Conservation (phyloP, 2,888 invertebrate species). For the Galerucella nymphaeae region DNA sequence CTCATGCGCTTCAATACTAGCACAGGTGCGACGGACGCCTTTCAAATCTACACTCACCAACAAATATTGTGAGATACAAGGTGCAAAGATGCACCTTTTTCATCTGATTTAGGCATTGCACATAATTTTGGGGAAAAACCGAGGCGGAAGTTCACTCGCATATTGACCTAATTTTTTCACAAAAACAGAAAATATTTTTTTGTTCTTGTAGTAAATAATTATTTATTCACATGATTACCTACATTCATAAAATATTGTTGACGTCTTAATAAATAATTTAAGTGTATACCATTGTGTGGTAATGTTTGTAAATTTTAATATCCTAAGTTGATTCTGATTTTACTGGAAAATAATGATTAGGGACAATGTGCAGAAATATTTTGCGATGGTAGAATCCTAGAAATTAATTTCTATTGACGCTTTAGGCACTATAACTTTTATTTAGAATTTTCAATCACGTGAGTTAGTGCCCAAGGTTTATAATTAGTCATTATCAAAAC, state of each 20-base stretch:
- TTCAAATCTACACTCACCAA: constrained; percentile 2
- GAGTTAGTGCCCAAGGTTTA: too few species aligned
- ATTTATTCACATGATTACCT: neutral
- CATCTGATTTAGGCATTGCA: neutral
- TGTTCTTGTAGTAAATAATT: too few species aligned
- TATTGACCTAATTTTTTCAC: too few species aligned
- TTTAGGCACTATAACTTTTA: too few species aligned
- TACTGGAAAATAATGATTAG: neutral
- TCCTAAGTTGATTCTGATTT: neutral
- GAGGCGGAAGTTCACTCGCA: neutral
- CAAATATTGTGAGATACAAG: constrained; percentile 12
- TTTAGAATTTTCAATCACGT: too few species aligned
- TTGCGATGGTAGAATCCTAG: neutral
- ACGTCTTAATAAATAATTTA: neutral
- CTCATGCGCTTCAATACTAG: constrained; percentile 12
- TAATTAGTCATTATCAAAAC: too few species aligned
- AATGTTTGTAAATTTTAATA: neutral
- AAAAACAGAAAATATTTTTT: too few species aligned
- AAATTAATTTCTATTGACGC: too few species aligned
- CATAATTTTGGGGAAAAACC: neutral
- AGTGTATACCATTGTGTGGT: constrained; percentile 1
- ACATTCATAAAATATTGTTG: neutral
- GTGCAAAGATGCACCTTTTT: constrained; percentile 23
- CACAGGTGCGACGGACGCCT: constrained; percentile 23
- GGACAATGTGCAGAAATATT: neutral